Evolutionary conservation across 92 coral and sea anemone species (phyloP), one percentile per base, ranked within the genome.

Genomic region (Muricea muricata): DNA sequence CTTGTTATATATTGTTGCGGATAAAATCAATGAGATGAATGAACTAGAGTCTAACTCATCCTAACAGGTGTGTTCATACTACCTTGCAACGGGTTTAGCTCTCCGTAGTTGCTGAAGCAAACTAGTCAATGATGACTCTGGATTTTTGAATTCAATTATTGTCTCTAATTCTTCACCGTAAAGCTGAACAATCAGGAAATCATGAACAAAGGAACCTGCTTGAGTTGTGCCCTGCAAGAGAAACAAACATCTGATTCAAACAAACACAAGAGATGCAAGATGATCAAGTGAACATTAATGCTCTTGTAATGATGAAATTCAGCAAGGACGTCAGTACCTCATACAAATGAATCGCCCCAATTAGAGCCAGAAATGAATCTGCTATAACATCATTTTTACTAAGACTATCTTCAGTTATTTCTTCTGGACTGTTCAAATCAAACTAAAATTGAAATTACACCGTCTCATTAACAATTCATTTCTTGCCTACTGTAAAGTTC

Each of bases 331-430:
- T n/a, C n/a, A n/a, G 6, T 78, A 95, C 98, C 93, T 93, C 93
- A 42, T 93, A 91, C 25, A 90, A 23, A 63, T 93, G 90, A 45
- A 95, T 90, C 40, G 95, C 97, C 20, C 93, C 98, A 84, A 95
- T 81, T 47, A 95, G 92, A 46, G 98, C 93, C 60, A 93, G 91
- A 68, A 95, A 91, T 63, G 97, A 87, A 84, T 95, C 98, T 33
- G 93, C 91, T 31, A 95, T 90, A 50, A 93, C 73, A 85, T 95
- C 98, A 71, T 95, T 94, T 80, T 80, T 90, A 41, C 89, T 81
- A 24, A 87, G 65, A 20, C 65, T 61, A 5, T 85, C 79, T 65
- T 93, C 94, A 26, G 89, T 88, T 73, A 92, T 97, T 82, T 93
- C 91, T 48, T 91, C 65, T 4, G 91, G 63, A 14, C 90, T 80